Conservation (phyloP, 2,888 invertebrate species). For the Cenopis cana region DNA sequence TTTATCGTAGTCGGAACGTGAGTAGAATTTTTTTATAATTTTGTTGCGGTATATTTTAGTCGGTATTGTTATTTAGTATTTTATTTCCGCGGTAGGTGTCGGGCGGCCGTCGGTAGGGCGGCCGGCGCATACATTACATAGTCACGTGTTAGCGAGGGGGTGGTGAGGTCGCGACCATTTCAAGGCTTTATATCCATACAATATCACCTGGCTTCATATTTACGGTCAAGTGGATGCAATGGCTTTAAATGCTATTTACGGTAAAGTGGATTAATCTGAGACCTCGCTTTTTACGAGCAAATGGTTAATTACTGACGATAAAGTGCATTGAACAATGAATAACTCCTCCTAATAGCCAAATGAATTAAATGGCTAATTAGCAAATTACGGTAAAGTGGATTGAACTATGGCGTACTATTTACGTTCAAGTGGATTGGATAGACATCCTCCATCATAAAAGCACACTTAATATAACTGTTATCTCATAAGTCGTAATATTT, state of each 20-base stretch:
- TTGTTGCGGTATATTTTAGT: slow-evolving; percentile 77
- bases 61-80: slow-evolving; percentile 83
- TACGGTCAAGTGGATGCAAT: not conserved
- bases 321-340: not conserved
- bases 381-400: not conserved
- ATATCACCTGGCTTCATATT: slow-evolving; percentile 9
- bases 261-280: not conserved
- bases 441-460: too few species aligned
- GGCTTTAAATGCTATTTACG: not conserved
- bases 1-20: slow-evolving; percentile 72
- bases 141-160: slow-evolving; percentile 1
- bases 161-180: not conserved
- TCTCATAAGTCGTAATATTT: slow-evolving; percentile 3
- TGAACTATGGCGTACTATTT: not conserved
- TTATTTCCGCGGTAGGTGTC: slow-evolving; percentile 66
- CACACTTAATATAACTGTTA: not conserved
- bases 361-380: not conserved
- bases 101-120: slow-evolving; percentile 5
- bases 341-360: not conserved
- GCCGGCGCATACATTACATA: not conserved
- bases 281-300: not conserved
- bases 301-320: not conserved
- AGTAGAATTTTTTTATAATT: slow-evolving; percentile 70
- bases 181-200: not conserved
- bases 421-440: not conserved